Evolutionary conservation across 2,888 invertebrate genomes (phyloP).

Genomic region (Hybos culiciformis): DNA sequence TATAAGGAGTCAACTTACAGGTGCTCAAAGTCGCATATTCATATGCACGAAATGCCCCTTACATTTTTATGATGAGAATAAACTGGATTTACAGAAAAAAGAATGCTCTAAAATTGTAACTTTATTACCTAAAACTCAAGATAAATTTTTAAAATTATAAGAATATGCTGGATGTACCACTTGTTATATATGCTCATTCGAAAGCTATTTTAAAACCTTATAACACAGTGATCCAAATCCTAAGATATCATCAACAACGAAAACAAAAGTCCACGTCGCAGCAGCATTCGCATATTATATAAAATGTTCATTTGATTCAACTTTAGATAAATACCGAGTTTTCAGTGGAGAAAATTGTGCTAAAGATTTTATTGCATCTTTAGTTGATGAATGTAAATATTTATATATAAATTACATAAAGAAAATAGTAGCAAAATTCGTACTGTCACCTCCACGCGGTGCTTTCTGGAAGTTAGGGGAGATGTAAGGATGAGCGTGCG

Average conservation of each 20-base stretch:
- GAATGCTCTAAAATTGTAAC: not conserved
- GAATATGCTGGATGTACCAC: not conserved
- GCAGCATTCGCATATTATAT: not conserved
- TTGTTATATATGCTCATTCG: not conserved
- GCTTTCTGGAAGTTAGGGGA: no score
- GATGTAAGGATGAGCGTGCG: no score
- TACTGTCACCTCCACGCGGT: no score
- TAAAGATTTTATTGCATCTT: not conserved
- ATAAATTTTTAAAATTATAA: not conserved
- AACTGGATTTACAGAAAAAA: not conserved
- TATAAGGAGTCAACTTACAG: not conserved
- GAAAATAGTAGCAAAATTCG: no score
- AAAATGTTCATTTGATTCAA: not conserved
- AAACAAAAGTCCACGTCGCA: no score
- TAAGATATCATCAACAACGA: no score
- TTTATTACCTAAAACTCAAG: not conserved
- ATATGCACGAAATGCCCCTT: not conserved
- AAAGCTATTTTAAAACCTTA: not conserved
- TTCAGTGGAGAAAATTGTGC: not conserved
- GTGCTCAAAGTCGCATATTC: not conserved
- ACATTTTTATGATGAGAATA: no score
- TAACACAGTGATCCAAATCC: no score
- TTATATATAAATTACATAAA: not conserved
- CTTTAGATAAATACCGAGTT: not conserved
- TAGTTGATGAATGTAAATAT: not conserved